Evolutionary conservation across 2,113 vertebrate genomes (phyloP), one percentile per base, ranked within the genome.

Genomic region (Jaculus jaculus): DNA sequence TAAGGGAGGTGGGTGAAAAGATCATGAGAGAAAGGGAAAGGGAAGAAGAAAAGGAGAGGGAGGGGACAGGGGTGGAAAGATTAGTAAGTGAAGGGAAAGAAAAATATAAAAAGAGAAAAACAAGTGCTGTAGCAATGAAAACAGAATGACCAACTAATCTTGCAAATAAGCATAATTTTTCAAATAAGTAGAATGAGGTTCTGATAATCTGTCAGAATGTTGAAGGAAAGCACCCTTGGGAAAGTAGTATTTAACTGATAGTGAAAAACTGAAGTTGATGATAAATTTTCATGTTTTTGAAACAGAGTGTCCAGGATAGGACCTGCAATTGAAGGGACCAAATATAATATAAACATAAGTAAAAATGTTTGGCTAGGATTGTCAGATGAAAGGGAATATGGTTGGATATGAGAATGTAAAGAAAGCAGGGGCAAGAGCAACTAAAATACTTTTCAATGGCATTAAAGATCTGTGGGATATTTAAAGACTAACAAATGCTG

Each of bases 271-370:
- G 18, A n/a, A 24, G 11, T 37, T 77, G 65, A 66, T 51, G 69
- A 39, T 30, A 82, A 82, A 26, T 80, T 71, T 18, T 7, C 7
- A 81, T 28, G 74, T 7, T 34, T 68, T 32, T 61, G 1, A 42
- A 30, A 66, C 11, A 54, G 17, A 26, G n/a, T 9, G 6, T 78
- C 61, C 0, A n/a, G 6, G 26, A 6, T 28, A 9, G 6, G 7
- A 1, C 32, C 23, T 54, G 2, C 0, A 47, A 7, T 21, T 66
- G 21, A 1, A 80, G 11, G 7, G 30, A 66, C 37, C 0, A 6
- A 23, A 3, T 39, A 75, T n/a, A 39, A 51, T 26, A 65, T 0
- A 89, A 74, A 2, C 37, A 7, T 37, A 2, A 30, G 23, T 72
- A 23, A 61, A 81, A 65, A 69, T 18, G 17, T 58, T 30, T 54